Conservation (phyloP, 2,113 vertebrate species). For the Oplegnathus fasciatus region DNA sequence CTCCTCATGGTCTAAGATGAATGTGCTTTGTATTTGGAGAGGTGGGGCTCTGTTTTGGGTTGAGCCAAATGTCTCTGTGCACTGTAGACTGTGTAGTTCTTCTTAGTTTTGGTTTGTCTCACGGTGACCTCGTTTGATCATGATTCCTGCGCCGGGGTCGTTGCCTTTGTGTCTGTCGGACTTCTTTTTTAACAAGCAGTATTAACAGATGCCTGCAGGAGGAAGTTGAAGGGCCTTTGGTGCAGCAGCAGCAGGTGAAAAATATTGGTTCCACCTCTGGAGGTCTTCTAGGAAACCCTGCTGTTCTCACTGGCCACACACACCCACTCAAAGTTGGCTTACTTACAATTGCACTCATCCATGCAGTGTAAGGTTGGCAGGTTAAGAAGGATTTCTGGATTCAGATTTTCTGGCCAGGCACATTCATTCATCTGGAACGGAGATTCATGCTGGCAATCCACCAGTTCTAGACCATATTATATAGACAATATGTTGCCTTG, state of each 20-base stretch:
- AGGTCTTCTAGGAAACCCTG: conserved; percentile 15
- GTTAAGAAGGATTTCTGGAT: conserved; percentile 32
- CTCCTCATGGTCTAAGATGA: background rate
- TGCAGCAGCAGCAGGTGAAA: conserved; percentile 23
- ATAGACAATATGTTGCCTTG: background rate
- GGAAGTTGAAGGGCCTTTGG: background rate
- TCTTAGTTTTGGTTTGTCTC: background rate
- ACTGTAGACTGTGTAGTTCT: background rate
- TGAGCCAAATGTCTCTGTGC: background rate
- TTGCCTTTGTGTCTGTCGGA: background rate
- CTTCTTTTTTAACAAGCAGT: background rate
- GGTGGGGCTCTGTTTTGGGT: background rate
- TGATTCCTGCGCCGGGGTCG: background rate
- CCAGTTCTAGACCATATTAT: background rate
- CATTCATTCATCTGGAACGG: conserved; percentile 1
- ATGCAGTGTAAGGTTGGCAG: conserved; percentile 6
- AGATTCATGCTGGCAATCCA: background rate
- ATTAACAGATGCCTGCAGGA: background rate
- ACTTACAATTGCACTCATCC: conserved; percentile 5
- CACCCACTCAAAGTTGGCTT: background rate
- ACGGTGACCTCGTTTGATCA: background rate
- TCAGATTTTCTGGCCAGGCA: conserved; percentile 4
- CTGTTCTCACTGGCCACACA: conserved; percentile 26
- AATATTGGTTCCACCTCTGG: conserved; percentile 26
- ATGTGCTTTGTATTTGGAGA: background rate